Percentiles rank a stretch among this genome's conserved stretches.
Evolutionary conservation across 1,140 invertebrate genomes (phyloP).

Genomic region (Drosophila biarmipes): DNA sequence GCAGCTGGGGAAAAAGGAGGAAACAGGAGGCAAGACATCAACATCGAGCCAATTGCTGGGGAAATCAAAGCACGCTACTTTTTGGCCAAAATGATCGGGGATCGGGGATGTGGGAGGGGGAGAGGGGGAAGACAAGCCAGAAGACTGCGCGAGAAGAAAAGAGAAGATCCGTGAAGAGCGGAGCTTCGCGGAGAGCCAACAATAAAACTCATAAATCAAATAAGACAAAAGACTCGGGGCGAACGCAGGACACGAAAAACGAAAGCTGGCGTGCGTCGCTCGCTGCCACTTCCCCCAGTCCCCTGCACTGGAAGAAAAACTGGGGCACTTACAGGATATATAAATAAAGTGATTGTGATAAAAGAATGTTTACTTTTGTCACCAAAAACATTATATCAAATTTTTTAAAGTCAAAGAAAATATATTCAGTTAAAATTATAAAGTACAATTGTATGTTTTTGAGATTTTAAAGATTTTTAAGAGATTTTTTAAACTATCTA

Average conservation of each 20-base stretch:
- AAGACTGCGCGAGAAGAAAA: constrained; percentile 24
- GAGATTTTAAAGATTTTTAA: no score
- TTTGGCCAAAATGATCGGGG: constrained; percentile 28
- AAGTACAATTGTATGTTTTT: no score
- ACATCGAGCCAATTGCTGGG: constrained; percentile 28
- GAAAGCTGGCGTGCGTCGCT: constrained; percentile 57
- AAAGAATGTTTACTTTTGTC: background rate
- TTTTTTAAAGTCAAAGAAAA: no score
- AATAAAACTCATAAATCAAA: constrained; percentile 84
- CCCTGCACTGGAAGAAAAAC: constrained; percentile 11
- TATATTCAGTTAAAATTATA: no score
- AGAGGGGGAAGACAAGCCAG: background rate
- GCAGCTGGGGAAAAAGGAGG: constrained; percentile 21
- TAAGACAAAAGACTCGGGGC: constrained; percentile 80
- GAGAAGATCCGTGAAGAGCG: constrained; percentile 2
- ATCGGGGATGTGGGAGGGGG: background rate
- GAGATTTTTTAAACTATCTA: no score
- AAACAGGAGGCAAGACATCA: constrained; percentile 1
- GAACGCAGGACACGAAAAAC: constrained; percentile 71
- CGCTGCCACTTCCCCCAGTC: constrained; percentile 8
- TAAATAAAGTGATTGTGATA: no score
- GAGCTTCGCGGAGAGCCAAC: constrained; percentile 43
- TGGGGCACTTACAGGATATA: background rate
- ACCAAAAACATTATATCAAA: no score
- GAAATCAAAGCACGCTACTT: constrained; percentile 74